Conservation (phyloP, 2,888 invertebrate species). For the Onchidella celtica region DNA sequence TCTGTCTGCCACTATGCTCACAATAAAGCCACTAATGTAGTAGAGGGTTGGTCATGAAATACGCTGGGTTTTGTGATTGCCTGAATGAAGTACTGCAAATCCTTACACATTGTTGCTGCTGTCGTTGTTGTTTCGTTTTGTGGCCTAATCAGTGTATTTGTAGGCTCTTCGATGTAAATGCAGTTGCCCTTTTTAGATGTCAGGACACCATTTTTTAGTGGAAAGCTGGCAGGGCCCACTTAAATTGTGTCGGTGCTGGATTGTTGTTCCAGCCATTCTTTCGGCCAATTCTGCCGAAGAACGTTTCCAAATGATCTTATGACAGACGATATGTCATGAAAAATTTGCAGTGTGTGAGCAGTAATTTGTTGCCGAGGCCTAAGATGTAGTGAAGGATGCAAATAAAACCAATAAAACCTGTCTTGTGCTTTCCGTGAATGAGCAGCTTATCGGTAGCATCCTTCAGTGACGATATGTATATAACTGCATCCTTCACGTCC, state of each 20-base stretch:
- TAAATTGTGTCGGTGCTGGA: background rate
- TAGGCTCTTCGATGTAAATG: background rate
- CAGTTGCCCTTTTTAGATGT: background rate
- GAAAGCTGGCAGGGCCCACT: too few relatives aligned
- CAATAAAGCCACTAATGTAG: slow-evolving; percentile 18
- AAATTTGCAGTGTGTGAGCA: background rate
- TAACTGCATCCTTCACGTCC: background rate
- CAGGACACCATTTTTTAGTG: background rate
- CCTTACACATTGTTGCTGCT: background rate
- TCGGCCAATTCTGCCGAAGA: slow-evolving; percentile 18
- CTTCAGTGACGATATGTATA: slow-evolving; percentile 3
- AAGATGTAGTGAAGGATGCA: slow-evolving; percentile 9
- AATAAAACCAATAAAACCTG: slow-evolving; percentile 32
- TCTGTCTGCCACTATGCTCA: background rate
- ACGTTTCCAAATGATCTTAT: slow-evolving; percentile 31
- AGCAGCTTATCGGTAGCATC: slow-evolving; percentile 14
- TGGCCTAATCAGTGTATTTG: background rate
- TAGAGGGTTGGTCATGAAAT: slow-evolving; percentile 27
- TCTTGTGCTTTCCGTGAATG: background rate
- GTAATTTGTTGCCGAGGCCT: background rate
- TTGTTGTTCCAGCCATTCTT: slow-evolving; percentile 34
- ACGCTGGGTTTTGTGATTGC: background rate
- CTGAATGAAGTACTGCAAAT: background rate
- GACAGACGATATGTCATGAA: slow-evolving; percentile 17
- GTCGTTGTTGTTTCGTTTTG: background rate